Evolutionary conservation across 2,113 vertebrate genomes (phyloP), one percentile per base, ranked within the genome.

Genomic region (Anarrhichthys ocellatus): DNA sequence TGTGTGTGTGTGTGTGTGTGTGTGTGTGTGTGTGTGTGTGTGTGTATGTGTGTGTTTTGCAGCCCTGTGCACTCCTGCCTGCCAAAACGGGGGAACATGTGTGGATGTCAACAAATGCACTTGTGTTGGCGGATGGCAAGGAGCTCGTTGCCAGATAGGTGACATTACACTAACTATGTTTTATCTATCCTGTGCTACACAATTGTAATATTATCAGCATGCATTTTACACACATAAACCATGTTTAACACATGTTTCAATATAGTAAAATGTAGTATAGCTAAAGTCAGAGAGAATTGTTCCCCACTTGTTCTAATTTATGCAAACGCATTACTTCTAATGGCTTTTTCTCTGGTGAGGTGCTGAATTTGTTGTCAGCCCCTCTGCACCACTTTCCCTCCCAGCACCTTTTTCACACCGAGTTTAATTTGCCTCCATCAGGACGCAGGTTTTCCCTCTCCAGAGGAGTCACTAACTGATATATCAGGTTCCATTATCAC

Each of bases 111-210:
- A 96, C 91, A 95, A 94, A 85, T 96, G 96, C 79, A 93, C 88
- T 0, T 96, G 96, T 76, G 84, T 79, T 1, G 88, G 73, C 63
- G 94, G 92, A 48, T 96, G 96, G 96, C 88, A 93, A 58, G 96
- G 96, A 74, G 92, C 95, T 40, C 95, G 95, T 15, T 96, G 96
- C 63, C 96, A 96, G 65, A 96, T 95, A 86, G 96, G 96, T 96
- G 82, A 82, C 76, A 46, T 18, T 38, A 6, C 54, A 64, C 76
- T n/a, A 1, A 1, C 9, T 56, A 54, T 58, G 7, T 32, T 5
- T 15, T 54, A 14, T 54, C 1, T 9, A n/a, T 38, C 5, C 15
- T 9, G 27, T 42, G 50, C 42, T 76, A 6, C 3, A 42, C 8
- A 56, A 29, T 4, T 56, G 6, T 40, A 52, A 42, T 22, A 44